Evolutionary conservation across 2,797 vertebrate genomes (phyloP).

Genomic region (Emys orbicularis): DNA sequence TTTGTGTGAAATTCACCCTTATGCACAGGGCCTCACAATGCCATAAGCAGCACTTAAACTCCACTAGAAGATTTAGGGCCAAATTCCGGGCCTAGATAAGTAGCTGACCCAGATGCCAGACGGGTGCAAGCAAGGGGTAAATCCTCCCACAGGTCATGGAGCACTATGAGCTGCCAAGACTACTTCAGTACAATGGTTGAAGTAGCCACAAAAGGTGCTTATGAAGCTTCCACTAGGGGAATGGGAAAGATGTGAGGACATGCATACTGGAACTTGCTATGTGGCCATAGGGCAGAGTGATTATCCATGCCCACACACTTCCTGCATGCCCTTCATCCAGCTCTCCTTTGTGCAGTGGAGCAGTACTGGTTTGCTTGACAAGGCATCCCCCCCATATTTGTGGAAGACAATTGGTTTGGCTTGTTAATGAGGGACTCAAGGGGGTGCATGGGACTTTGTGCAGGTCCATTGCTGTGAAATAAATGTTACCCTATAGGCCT

Average conservation of each 20-base stretch:
- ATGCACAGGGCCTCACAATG: background rate
- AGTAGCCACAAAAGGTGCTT: background rate
- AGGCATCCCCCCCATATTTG: no score
- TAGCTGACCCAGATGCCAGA: background rate
- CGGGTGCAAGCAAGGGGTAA: background rate
- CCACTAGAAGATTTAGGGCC: conserved; percentile 32
- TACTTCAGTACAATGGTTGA: background rate
- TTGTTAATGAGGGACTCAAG: background rate
- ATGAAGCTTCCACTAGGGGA: background rate
- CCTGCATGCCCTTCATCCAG: background rate
- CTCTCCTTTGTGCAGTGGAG: conserved; percentile 10
- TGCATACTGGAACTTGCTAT: background rate
- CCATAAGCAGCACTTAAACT: conserved; percentile 7
- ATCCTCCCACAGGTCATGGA: background rate
- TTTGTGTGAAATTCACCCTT: background rate
- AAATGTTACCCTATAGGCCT: background rate
- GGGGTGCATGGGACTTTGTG: background rate
- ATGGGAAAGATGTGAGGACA: background rate
- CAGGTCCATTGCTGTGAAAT: background rate
- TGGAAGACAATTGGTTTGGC: background rate
- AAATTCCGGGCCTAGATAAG: conserved; percentile 29
- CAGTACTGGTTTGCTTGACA: background rate
- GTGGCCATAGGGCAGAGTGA: background rate
- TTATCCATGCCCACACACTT: background rate
- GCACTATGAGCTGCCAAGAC: background rate